Conservation (phyloP, 1,140 invertebrate genomes). For the Portunus trituberculatus region DNA sequence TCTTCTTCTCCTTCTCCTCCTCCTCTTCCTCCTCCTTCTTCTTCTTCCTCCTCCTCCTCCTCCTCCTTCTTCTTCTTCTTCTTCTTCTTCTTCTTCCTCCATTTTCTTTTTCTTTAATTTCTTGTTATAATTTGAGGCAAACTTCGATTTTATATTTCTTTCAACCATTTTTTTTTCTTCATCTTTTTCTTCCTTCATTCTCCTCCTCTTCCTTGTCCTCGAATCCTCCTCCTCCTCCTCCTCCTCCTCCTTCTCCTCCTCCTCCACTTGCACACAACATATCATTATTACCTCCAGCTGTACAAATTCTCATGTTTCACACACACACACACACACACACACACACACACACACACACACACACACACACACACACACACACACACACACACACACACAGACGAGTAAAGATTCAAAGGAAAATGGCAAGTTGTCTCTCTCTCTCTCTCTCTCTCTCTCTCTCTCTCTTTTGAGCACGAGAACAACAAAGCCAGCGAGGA, state of each 20-base stretch:
- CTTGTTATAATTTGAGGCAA: background rate
- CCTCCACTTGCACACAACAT: background rate
- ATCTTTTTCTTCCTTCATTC: background rate
- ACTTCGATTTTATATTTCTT: too few relatives aligned
- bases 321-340: background rate
- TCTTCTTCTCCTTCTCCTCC: background rate
- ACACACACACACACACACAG: too few relatives aligned
- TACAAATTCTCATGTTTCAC: background rate
- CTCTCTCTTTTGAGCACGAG: too few relatives aligned
- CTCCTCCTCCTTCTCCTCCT: background rate
- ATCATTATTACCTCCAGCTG: background rate
- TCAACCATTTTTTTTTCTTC: background rate
- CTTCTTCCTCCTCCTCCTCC: background rate
- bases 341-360: background rate
- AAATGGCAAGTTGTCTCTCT: background rate
- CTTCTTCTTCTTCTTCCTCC: background rate
- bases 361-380: too few relatives aligned
- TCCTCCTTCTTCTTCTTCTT: background rate
- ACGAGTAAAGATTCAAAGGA: background rate
- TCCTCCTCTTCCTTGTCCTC: background rate
- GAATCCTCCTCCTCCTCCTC: background rate
- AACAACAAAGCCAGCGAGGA: too few relatives aligned
- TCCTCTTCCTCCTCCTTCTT: background rate
- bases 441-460: background rate
- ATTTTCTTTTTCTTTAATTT: background rate